Base-by-base conservation (phyloP, 2,797 vertebrate species). In the Dipus sagitta region DNA sequence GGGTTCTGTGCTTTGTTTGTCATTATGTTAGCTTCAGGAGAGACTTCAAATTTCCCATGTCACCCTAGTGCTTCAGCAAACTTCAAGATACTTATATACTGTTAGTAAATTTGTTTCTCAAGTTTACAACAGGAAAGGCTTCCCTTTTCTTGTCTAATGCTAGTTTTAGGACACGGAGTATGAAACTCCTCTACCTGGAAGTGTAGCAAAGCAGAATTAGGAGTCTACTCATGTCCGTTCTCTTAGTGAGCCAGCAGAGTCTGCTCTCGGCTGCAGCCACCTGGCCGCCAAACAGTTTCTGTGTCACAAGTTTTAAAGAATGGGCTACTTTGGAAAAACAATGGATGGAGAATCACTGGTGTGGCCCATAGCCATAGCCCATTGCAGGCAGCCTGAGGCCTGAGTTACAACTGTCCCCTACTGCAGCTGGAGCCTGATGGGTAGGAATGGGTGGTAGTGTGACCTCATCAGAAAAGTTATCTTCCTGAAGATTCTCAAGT, bases 111-210 rank as follows among this genome's bases (percentile, higher is more conserved):
- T 92, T 85, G 78, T 91, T 68, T 18, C 83, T 34, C 65, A 97
- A 83, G 42, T 4, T 68, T 93, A 86, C 90, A 95, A 91, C 38
- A 67, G 70, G 91, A 96, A 96, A 95, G 92, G 96, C 76, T 97
- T 96, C 95, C 94, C 89, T 34, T 68, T 74, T 23, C 79, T 91
- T 26, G 90, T 93, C 75, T 95, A 90, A 86, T 95, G 90, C 95
- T 93, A 85, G 91, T 95, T 96, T 87, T 74, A 80, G 95, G 93
- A 64, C 79, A 30, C 30, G 34, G 64, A 84, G 15, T 91, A 47
- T 92, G 78, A 94, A 88, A 72, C 24, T 4, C 11, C 72, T 87
- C 65, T 38, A 86, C 60, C 94, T 80, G 88, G 86, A 74, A 95
- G 85, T 79, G 15, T 74, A 71, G 21, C 95, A 20, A 21, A n/a